Evolutionary conservation across 2,797 vertebrate species (phyloP).

Genomic region (Nannoperca obscura): DNA sequence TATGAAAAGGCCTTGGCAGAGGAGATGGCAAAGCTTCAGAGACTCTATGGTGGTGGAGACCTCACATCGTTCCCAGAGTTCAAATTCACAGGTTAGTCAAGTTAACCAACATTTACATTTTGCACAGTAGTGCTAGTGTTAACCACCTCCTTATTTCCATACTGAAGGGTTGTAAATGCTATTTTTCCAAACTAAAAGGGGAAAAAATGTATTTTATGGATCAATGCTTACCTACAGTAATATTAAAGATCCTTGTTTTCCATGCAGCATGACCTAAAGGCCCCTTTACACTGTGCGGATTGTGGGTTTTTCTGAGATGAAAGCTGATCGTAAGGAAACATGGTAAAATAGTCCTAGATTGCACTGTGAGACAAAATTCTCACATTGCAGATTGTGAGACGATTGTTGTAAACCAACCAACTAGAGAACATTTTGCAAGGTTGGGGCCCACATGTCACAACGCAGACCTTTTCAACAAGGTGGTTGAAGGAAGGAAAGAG

Average conservation of each 20-base stretch:
- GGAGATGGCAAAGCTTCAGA: conserved; percentile 90
- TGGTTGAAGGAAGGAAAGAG: no score
- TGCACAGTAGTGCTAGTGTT: not conserved
- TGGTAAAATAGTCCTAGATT: not conserved
- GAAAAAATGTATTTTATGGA: not conserved
- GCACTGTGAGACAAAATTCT: not conserved
- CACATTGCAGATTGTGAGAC: no score
- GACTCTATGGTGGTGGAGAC: conserved; percentile 90
- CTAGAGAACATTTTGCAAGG: no score
- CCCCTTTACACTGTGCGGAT: not conserved
- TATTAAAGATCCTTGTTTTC: not conserved
- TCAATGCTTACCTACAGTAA: not conserved
- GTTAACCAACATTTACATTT: not conserved
- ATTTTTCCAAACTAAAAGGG: not conserved
- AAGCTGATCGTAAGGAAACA: not conserved
- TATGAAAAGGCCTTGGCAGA: conserved; percentile 90
- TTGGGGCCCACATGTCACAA: no score
- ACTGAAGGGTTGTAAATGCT: not conserved
- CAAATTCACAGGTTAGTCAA: conserved; percentile 88
- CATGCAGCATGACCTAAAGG: not conserved
- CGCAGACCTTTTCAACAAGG: no score
- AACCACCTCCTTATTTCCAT: not conserved
- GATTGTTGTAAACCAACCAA: no score
- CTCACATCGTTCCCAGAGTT: conserved; percentile 92
- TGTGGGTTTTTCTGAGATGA: not conserved